Evolutionary conservation across 2,797 vertebrate species (phyloP).

Genomic region (Epinephelus coioides): DNA sequence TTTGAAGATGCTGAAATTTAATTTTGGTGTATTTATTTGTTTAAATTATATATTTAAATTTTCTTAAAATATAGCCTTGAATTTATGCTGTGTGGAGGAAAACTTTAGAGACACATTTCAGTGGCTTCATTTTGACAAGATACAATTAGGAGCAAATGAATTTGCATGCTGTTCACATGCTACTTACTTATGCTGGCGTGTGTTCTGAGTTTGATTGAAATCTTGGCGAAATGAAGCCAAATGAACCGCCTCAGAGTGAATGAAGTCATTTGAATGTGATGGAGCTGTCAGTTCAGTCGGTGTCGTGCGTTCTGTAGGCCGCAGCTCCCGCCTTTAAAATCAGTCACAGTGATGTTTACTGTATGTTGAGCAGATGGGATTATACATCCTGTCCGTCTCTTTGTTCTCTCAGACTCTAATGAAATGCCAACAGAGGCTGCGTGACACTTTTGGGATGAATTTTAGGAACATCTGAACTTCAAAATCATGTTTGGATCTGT

Average conservation of each 20-base stretch:
- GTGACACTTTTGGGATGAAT: background rate
- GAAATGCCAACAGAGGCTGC: background rate
- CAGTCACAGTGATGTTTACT: background rate
- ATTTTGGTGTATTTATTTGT: background rate
- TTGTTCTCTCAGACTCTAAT: background rate
- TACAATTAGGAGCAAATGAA: background rate
- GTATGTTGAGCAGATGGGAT: constrained; percentile 4
- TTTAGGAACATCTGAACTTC: background rate
- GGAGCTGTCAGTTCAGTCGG: background rate
- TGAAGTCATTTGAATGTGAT: background rate
- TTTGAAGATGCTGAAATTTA: background rate
- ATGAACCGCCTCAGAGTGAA: background rate
- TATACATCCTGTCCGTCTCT: background rate
- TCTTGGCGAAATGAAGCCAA: background rate
- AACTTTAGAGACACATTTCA: background rate
- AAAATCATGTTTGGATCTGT: background rate
- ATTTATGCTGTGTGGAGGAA: background rate
- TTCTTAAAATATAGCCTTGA: background rate
- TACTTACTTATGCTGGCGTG: background rate
- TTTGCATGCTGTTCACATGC: constrained; percentile 29
- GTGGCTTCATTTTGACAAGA: background rate
- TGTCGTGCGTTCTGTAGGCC: background rate
- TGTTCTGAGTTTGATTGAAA: constrained; percentile 15
- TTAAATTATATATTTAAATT: background rate
- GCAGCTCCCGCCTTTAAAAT: background rate